A percentile compares a stretch with the other conserved stretches of the same genome.
Evolutionary conservation across 2,113 vertebrate genomes (phyloP).

Genomic region (Phodopus roborovskii): DNA sequence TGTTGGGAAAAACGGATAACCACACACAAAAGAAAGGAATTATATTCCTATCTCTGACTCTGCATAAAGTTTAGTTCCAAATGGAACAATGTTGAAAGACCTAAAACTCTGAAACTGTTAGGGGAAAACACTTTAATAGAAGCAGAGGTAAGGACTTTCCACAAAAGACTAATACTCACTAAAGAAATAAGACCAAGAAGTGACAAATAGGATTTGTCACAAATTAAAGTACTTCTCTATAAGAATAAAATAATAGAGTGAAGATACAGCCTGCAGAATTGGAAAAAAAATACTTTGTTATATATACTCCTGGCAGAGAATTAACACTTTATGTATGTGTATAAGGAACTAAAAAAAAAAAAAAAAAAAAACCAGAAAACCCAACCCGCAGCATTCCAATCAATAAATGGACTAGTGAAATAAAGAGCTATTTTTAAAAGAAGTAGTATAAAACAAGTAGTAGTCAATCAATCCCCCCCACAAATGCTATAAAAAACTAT

Average conservation of each 20-base stretch:
- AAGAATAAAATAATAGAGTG: not conserved
- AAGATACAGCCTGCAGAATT: not conserved
- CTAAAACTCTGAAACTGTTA: not conserved
- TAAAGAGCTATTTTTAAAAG: not conserved
- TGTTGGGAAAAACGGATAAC: not conserved
- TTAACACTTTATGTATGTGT: not conserved
- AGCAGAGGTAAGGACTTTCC: not conserved
- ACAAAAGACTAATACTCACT: not conserved
- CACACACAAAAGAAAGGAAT: not conserved
- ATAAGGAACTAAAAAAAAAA: not conserved
- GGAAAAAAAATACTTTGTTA: not conserved
- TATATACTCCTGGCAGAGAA: not conserved
- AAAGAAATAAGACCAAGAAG: not conserved
- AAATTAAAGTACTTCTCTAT: not conserved
- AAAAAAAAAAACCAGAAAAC: not conserved
- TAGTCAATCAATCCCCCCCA: not conserved
- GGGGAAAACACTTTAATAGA: not conserved
- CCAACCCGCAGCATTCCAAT: not conserved
- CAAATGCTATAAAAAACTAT: not conserved
- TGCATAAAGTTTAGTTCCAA: not conserved
- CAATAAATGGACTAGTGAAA: not conserved
- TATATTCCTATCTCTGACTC: not conserved
- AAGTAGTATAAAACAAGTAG: not conserved
- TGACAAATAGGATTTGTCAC: not conserved
- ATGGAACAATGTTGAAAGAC: not conserved